These are phyloP conservation scores for Sinosuthora webbiana DNA, from an alignment of 2,113 vertebrate species.

Conservation along the genomic window DNA sequence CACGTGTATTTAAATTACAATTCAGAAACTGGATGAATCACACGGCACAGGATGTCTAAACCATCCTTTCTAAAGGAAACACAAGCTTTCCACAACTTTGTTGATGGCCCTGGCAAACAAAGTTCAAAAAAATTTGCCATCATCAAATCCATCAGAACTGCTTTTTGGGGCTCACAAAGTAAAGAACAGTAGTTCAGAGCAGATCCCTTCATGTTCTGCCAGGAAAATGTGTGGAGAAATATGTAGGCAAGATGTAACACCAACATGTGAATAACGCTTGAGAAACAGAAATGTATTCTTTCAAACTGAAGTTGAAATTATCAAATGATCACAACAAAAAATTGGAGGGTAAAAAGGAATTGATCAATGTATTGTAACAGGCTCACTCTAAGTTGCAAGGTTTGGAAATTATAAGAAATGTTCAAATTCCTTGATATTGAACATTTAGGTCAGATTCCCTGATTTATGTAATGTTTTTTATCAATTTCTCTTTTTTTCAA, in stretches of 20 bases:
- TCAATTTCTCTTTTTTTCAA: background rate
- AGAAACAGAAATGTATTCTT: background rate
- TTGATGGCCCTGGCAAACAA: background rate
- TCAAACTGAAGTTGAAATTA: background rate
- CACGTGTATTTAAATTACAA: background rate
- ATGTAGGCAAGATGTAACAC: rapidly evolving
- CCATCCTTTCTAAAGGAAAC: background rate
- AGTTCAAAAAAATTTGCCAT: background rate
- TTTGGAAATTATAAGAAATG: background rate
- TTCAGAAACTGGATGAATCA: background rate
- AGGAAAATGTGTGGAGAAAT: background rate
- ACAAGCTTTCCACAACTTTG: background rate
- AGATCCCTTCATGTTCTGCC: background rate
- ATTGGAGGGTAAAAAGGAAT: background rate
- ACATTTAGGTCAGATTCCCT: background rate
- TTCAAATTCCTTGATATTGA: background rate
- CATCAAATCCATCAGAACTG: background rate
- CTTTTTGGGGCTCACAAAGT: background rate
- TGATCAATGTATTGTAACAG: background rate
- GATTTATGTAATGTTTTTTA: background rate
- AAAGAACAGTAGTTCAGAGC: background rate
- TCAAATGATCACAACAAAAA: background rate
- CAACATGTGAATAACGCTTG: rapidly evolving
- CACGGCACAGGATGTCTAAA: background rate
- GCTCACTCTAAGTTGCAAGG: background rate